These are phyloP conservation scores for Trachymyrmex septentrionalis DNA, from an alignment of 1,140 invertebrate species.

Conservation along the genomic window DNA sequence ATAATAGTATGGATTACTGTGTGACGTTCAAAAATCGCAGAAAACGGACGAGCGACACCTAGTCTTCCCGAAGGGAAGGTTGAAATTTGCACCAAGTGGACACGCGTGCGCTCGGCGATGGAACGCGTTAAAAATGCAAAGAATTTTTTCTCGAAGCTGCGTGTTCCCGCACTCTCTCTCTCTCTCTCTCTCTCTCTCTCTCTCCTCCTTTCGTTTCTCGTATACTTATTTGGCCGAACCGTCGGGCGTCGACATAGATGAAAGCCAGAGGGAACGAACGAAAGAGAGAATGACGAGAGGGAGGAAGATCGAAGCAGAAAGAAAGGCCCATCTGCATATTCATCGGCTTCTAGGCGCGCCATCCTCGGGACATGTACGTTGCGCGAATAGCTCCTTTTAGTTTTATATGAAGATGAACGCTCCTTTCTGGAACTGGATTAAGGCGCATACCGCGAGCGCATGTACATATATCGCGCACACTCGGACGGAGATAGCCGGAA, in stretches of 20 bases:
- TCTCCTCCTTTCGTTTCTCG: constrained; percentile 23
- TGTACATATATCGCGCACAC: neutral
- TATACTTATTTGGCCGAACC: constrained; percentile 64
- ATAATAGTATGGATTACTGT: constrained; percentile 23
- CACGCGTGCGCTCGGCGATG: neutral
- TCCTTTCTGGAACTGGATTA: constrained; percentile 26
- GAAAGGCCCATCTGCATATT: constrained; percentile 76
- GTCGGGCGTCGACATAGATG: constrained; percentile 25
- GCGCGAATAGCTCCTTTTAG: constrained; percentile 55
- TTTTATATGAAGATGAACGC: neutral
- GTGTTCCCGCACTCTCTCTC: neutral
- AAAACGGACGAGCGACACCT: constrained; percentile 22
- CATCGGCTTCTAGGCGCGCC: constrained; percentile 64
- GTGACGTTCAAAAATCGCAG: constrained; percentile 36
- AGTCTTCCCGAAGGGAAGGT: neutral
- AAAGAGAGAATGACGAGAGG: neutral
- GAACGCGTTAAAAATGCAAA: constrained; percentile 73
- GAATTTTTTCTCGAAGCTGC: constrained; percentile 57
- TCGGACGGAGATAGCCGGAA: constrained; percentile 13
- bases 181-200: neutral
- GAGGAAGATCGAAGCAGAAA: constrained; percentile 29
- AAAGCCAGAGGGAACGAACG: constrained; percentile 11
- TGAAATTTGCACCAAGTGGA: constrained; percentile 5
- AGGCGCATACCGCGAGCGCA: constrained; percentile 30
- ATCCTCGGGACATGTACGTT: constrained; percentile 52